Evolutionary conservation across 2,888 invertebrate species (phyloP), one percentile per base, ranked within the genome.

Genomic region (Hylaea fasciaria): DNA sequence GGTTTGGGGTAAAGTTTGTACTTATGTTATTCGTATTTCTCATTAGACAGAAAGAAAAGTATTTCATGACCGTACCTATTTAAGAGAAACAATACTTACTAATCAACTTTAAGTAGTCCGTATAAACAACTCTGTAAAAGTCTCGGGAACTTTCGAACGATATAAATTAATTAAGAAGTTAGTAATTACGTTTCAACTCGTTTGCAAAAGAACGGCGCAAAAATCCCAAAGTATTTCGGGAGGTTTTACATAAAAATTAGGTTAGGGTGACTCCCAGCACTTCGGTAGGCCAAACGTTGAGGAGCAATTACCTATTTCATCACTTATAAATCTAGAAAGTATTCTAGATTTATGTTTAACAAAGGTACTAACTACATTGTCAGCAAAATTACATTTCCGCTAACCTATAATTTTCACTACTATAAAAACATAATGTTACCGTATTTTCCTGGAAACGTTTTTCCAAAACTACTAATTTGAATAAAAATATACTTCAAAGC

Each of bases 241-340:
- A 13, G 35, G 41, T 44, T 55, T 56, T 56, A 35, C 48, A 56
- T 48, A 56, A 43, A 56, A 56, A 56, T 43, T 56, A 37, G 32
- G 48, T 56, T 56, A 56, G 12, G 7, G 40, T 14, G 17, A 35
- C 13, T 22, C 41, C 11, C 41, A 22, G 47, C 47, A 56, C 43
- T 55, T 55, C 47, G 47, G 48, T 47, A 47, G 16, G 32, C 32
- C 41, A 14, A 48, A 55, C 28, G 41, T 40, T 55, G 13, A 28
- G 4, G 1, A 14, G 52, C 10, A 28, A 22, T 14, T 14, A 40
- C 39, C 44, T 37, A 53, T 53, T 53, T 32, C 55, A 48, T 47
- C 47, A 12, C 7, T 37, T 11, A 35, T 3, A 39, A 39, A n/a
- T 10, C 2, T 12, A 39, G 13, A 2, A 1, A 39, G 4, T 28